Base-by-base conservation (phyloP, 2,888 invertebrate species). In the Eustalomyia histrio region DNA sequence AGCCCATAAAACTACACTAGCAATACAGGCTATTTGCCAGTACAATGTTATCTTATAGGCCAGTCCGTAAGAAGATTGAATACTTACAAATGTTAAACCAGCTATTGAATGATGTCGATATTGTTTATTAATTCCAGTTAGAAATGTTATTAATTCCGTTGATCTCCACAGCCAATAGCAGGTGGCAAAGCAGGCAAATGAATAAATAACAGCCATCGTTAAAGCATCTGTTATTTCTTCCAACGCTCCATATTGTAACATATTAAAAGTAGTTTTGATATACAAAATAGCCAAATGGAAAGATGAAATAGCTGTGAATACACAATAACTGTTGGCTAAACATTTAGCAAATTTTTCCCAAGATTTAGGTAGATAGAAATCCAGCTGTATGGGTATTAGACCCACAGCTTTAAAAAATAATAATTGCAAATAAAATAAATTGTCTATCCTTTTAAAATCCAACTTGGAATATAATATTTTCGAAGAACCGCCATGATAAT, bases 41-140 rank as follows among this genome's bases (percentile, higher is more conserved):
- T 76, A 78, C 8, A 64, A 33, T 3, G 85, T 83, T 8, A 87
- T 80, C 9, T 74, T 84, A 1, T 84, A 79, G 0, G 87, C 83
- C 76, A 82, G 67, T 0, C 61, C 67, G 55, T 84, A 86, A 10
- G 87, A 83, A 0, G 39, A 18, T 14, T 85, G 50, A 35, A 83
- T 78, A 57, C 84, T 88, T 7, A 89, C 87, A 72, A 87, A 89
- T 9, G 88, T 88, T 33, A 89, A 84, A 1, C 89, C 89, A 5
- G 88, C 85, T 29, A 89, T 79, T 1, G 89, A 89, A 78, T 87
- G 89, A 76, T 90, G 89, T 0, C 87, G 85, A 79, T 89, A 86
- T 3, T 84, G 67, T 1, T 61, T 60, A 67, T 87, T 87, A 52
- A 90, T 85, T 6, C 76, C 67, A 6, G 73, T 58, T n/a, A 88